Conservation (phyloP, 1,140 invertebrate genomes). For the Artemia franciscana region DNA sequence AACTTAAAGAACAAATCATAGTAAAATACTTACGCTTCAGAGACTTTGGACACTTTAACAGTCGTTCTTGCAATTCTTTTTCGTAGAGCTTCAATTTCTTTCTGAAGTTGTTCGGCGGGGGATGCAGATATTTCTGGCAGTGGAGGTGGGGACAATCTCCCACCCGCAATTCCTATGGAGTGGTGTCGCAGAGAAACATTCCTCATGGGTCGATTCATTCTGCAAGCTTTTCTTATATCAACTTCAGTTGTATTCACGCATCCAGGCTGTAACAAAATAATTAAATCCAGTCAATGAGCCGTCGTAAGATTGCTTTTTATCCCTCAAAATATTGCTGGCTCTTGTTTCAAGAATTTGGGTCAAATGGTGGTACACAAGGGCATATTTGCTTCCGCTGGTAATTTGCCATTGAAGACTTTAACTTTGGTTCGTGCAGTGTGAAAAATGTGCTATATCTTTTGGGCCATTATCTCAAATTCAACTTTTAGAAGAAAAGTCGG, state of each 20-base stretch:
- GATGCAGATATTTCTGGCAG: conserved; percentile 22
- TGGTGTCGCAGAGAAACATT: conserved; percentile 23
- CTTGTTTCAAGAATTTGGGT: too few species aligned
- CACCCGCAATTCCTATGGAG: conserved; percentile 26
- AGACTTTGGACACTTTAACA: conserved; percentile 88
- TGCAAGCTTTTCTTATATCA: conserved; percentile 87
- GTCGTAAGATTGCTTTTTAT: too few species aligned
- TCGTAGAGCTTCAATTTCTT: conserved; percentile 38
- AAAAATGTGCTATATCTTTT: too few species aligned
- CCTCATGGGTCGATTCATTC: conserved; percentile 41
- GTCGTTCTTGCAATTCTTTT: conserved; percentile 61
- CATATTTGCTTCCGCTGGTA: too few species aligned
- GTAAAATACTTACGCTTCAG: conserved; percentile 59
- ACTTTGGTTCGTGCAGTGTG: too few species aligned
- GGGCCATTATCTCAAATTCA: too few species aligned
- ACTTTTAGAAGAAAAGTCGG: too few species aligned
- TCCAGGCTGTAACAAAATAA: conserved; percentile 58
- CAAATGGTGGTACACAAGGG: too few species aligned
- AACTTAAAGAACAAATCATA: too few species aligned
- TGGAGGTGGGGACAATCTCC: conserved; percentile 28
- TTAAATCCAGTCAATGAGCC: too few species aligned
- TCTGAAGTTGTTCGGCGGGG: conserved; percentile 22
- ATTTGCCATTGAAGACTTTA: too few species aligned
- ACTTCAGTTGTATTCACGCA: conserved; percentile 97
- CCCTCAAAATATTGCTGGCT: too few species aligned